Evolutionary conservation across 2,797 vertebrate species (phyloP).

Genomic region (Bradypus variegatus): DNA sequence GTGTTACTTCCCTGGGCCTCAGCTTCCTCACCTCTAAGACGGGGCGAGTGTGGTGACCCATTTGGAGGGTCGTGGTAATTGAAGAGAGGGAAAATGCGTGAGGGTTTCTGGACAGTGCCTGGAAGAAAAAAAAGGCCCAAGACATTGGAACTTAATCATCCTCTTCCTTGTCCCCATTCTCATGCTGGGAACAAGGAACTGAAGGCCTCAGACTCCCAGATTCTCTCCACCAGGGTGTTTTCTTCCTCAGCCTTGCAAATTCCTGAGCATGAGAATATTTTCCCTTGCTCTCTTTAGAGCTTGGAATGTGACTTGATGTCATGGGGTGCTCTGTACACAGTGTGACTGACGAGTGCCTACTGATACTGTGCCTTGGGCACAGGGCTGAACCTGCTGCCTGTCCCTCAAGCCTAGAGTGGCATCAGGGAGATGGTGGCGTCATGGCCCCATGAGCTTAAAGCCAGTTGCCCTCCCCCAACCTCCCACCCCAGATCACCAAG

Average conservation of each 20-base stretch:
- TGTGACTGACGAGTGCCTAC: neutral
- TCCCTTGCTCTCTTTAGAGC: neutral
- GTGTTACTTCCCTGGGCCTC: neutral
- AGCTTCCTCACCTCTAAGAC: neutral
- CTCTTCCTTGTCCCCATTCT: neutral
- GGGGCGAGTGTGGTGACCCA: fast-evolving
- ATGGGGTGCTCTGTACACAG: neutral
- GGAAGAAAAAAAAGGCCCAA: neutral
- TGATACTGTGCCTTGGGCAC: neutral
- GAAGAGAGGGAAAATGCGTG: neutral
- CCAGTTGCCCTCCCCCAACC: neutral
- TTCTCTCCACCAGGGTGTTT: neutral
- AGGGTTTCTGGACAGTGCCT: neutral
- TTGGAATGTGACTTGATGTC: neutral
- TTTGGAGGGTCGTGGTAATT: neutral
- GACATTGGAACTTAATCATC: neutral
- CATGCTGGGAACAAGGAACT: neutral
- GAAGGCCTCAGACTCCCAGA: neutral
- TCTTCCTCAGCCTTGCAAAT: neutral
- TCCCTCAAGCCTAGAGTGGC: neutral
- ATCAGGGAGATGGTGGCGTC: neutral
- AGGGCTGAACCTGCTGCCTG: neutral
- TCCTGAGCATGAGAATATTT: neutral
- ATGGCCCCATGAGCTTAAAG: neutral
- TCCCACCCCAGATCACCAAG: slow-evolving; percentile 77